Evolutionary conservation across 2,888 invertebrate genomes (phyloP).

Genomic region (Cyrtodaria siliqua): DNA sequence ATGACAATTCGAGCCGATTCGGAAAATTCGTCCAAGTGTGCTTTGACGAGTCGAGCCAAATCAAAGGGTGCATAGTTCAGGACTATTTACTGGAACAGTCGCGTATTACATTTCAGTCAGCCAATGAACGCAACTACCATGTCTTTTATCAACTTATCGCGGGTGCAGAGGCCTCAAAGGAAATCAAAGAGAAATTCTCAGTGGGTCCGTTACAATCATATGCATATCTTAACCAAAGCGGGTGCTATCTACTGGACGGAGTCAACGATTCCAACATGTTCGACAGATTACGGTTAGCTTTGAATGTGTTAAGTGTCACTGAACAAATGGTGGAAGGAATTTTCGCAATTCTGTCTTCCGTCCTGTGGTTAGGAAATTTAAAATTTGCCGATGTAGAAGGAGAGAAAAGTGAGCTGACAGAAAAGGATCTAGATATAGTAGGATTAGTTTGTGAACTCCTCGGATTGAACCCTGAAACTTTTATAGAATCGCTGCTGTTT

Average conservation of each 20-base stretch:
- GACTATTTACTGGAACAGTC: conserved; percentile 98
- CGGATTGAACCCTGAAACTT: conserved; percentile 75
- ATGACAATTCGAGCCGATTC: conserved; percentile 98
- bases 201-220: conserved; percentile 74
- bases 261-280: conserved; percentile 80
- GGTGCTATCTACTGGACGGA: conserved; percentile 76
- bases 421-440: conserved; percentile 70
- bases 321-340: conserved; percentile 79
- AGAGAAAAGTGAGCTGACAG: conserved; percentile 79
- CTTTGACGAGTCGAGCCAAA: conserved; percentile 91
- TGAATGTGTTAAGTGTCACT: conserved; percentile 79
- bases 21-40: conserved; percentile 98
- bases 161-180: conserved; percentile 87
- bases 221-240: conserved; percentile 80
- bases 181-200: conserved; percentile 74
- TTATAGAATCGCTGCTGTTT: conserved; percentile 74
- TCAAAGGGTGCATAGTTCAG: conserved; percentile 86
- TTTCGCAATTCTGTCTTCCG: conserved; percentile 78
- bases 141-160: conserved; percentile 98
- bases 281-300: conserved; percentile 79
- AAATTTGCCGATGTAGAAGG: conserved; percentile 80
- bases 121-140: conserved; percentile 97
- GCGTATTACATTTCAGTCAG: conserved; percentile 92
- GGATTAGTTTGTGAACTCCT: conserved; percentile 75
- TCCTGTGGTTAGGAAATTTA: conserved; percentile 80